phyloP scores from a whole-genome alignment of 1,140 invertebrate species.

The Euura saliciscinereae region DNA sequence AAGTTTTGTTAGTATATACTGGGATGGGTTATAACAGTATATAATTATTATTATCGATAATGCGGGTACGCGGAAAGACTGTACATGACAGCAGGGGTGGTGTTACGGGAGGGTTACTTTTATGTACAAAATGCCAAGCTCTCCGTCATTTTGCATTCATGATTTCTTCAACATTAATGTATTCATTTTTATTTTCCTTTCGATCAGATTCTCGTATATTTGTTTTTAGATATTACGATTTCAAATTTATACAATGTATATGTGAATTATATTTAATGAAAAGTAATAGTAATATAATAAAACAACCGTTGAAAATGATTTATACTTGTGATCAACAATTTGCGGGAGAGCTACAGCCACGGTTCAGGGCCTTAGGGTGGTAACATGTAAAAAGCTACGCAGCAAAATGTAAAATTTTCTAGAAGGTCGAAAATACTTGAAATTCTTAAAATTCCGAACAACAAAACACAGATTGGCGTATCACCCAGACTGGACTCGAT shows the following conservation, averaged over 20 bases:
- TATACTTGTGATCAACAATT: background rate
- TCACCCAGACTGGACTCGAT: no score
- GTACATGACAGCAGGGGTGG: slow-evolving; percentile 24
- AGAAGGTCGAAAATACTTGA: no score
- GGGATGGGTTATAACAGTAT: slow-evolving; percentile 29
- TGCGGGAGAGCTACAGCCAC: background rate
- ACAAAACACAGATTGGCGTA: no score
- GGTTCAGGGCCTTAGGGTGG: background rate
- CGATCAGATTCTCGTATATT: slow-evolving; percentile 11
- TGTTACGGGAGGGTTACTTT: slow-evolving; percentile 14
- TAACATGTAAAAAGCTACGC: background rate
- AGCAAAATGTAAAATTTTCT: background rate
- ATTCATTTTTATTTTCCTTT: slow-evolving; percentile 13
- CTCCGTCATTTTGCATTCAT: slow-evolving; percentile 7
- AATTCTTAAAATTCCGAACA: no score
- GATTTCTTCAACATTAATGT: background rate
- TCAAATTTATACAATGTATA: slow-evolving; percentile 10
- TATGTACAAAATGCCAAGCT: slow-evolving; percentile 12
- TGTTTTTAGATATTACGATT: slow-evolving; percentile 8
- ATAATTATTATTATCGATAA: slow-evolving; percentile 36
- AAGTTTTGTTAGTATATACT: slow-evolving; percentile 20
- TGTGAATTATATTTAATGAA: slow-evolving; percentile 22
- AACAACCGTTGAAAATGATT: background rate
- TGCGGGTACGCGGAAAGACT: slow-evolving; percentile 32
- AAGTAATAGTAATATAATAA: slow-evolving; percentile 17